These are phyloP conservation scores for Silurus aristotelis DNA, from an alignment of 2,797 vertebrate genomes.

Conservation along the genomic window DNA sequence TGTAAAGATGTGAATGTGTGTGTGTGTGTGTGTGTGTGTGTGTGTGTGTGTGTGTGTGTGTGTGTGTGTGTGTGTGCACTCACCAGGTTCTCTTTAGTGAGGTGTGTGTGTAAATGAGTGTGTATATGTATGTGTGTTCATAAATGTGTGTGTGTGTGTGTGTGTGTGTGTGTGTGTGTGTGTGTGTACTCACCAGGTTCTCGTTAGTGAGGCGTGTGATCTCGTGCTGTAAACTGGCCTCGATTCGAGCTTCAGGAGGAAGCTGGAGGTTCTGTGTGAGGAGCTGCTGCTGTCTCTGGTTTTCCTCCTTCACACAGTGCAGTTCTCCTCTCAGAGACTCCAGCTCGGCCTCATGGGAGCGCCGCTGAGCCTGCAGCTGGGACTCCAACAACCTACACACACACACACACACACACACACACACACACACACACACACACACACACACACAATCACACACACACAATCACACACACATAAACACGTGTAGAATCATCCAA, in stretches of 20 bases:
- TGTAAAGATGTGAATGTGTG: constrained; percentile 16
- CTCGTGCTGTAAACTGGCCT: constrained; percentile 96
- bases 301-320: constrained; percentile 94
- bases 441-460: neutral
- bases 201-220: constrained; percentile 97
- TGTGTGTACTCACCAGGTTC: constrained; percentile 83
- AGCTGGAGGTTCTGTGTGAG: constrained; percentile 96
- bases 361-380: constrained; percentile 91
- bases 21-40: neutral
- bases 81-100: constrained; percentile 98
- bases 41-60: too few relatives aligned
- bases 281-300: constrained; percentile 96
- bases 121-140: too few relatives aligned
- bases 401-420: neutral
- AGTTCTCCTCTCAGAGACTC: constrained; percentile 88
- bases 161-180: neutral
- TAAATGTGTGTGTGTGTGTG: neutral
- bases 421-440: constrained; percentile 26
- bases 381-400: constrained; percentile 86
- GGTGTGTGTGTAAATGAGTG: constrained; percentile 39
- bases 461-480: constrained; percentile 23
- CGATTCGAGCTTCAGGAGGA: constrained; percentile 93
- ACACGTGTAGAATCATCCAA: neutral
- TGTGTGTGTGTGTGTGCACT: constrained; percentile 41
- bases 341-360: constrained; percentile 86